Evolutionary conservation across 2,888 invertebrate genomes (phyloP).

Genomic region (Anoplius nigerrimus): DNA sequence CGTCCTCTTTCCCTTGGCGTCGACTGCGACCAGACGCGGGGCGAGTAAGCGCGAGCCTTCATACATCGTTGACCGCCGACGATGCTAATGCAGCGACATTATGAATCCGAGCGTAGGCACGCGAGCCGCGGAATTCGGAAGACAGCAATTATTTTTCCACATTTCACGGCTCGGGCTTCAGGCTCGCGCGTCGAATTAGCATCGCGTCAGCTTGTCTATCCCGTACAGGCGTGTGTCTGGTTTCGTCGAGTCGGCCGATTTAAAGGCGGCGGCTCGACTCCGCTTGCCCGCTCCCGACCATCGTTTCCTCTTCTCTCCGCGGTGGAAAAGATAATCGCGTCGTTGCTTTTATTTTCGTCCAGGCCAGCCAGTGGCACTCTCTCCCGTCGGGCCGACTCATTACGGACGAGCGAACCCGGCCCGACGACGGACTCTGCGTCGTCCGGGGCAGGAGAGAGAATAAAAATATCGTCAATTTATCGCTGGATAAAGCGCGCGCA

Average conservation of each 20-base stretch:
- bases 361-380: background rate
- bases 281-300: background rate
- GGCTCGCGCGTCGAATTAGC: too few species aligned
- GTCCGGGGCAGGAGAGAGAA: background rate
- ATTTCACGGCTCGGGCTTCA: too few species aligned
- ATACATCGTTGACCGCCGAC: too few species aligned
- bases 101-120: background rate
- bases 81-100: background rate
- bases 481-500: constrained; percentile 9
- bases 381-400: constrained; percentile 1
- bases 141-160: too few species aligned
- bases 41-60: too few species aligned
- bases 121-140: too few species aligned
- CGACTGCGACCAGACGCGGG: too few species aligned
- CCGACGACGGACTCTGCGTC: background rate
- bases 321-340: background rate
- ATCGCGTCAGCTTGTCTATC: too few species aligned
- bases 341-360: background rate
- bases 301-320: too few species aligned
- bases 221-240: background rate
- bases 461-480: constrained; percentile 21
- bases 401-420: background rate
- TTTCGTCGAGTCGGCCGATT: background rate
- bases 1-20: too few species aligned
- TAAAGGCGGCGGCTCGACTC: background rate